These are phyloP conservation scores for Morpho achilles DNA, from an alignment of 2,888 invertebrate species.

Conservation along the genomic window DNA sequence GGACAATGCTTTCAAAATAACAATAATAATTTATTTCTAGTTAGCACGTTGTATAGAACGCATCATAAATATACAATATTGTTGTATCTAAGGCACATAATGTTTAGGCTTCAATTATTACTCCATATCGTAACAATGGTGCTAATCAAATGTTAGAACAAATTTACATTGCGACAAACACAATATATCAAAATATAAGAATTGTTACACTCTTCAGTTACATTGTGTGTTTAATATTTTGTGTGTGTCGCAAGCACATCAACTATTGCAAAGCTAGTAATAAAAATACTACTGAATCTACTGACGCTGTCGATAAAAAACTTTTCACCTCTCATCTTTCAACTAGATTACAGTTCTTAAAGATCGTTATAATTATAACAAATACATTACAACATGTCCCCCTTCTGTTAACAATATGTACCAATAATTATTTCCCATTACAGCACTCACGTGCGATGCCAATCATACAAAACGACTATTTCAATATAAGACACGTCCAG, in stretches of 20 bases:
- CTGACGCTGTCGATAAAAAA: slow-evolving; percentile 51
- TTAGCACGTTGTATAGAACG: slow-evolving; percentile 79
- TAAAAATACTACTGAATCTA: slow-evolving; percentile 58
- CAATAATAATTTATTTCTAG: slow-evolving; percentile 72
- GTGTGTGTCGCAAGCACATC: slow-evolving; percentile 44
- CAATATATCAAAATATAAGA: slow-evolving; percentile 28
- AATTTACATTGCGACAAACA: slow-evolving; percentile 45
- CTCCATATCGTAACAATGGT: slow-evolving; percentile 74
- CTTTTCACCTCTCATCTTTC: slow-evolving; percentile 43
- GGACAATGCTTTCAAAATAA: slow-evolving; percentile 70
- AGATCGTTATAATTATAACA: slow-evolving; percentile 46
- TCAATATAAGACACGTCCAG: slow-evolving; percentile 78
- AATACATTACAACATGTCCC: slow-evolving; percentile 61
- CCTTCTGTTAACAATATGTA: slow-evolving; percentile 40
- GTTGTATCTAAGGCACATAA: slow-evolving; percentile 81
- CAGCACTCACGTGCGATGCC: slow-evolving; percentile 61
- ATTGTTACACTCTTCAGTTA: not conserved
- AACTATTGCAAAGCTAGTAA: slow-evolving; percentile 63
- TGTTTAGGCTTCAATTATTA: slow-evolving; percentile 78
- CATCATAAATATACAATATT: slow-evolving; percentile 80
- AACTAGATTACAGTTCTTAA: slow-evolving; percentile 35
- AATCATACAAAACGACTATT: slow-evolving; percentile 77
- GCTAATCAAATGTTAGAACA: slow-evolving; percentile 59
- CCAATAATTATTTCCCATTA: slow-evolving; percentile 32
- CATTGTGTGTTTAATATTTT: not conserved